Conservation (phyloP, 2,113 vertebrate genomes). For the Theropithecus gelada region DNA sequence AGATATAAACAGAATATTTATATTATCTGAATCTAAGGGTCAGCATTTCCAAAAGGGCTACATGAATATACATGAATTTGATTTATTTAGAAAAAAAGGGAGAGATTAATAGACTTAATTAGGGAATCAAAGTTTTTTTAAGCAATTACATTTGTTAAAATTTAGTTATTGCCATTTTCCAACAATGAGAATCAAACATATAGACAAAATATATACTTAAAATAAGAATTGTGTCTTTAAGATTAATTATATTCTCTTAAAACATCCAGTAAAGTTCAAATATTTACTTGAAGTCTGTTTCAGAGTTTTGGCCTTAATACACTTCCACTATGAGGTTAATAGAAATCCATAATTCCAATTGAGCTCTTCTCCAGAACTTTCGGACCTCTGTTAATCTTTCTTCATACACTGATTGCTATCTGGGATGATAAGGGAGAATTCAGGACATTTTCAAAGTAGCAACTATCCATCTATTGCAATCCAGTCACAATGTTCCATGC, state of each 20-base stretch:
- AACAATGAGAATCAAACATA: not conserved
- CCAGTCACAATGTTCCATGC: slow-evolving; percentile 42
- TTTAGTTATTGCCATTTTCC: not conserved
- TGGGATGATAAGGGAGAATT: not conserved
- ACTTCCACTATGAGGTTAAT: not conserved
- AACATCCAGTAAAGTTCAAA: not conserved
- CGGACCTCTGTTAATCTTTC: not conserved
- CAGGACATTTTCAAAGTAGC: not conserved
- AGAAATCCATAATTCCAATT: not conserved
- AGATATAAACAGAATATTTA: not conserved
- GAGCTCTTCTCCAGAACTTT: not conserved
- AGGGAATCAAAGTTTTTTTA: not conserved
- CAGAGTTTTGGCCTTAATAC: not conserved
- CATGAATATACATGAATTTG: not conserved
- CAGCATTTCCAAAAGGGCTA: not conserved
- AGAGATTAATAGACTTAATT: not conserved
- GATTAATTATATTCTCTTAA: not conserved
- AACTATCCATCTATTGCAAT: slow-evolving; percentile 28
- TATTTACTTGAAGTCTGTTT: not conserved
- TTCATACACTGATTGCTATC: not conserved
- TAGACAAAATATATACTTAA: not conserved
- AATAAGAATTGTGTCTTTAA: not conserved
- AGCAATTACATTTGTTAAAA: not conserved
- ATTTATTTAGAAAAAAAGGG: not conserved
- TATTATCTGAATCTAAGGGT: not conserved